phyloP scores from a whole-genome alignment of 2,888 invertebrate species.

The Xiphydria camelus region DNA sequence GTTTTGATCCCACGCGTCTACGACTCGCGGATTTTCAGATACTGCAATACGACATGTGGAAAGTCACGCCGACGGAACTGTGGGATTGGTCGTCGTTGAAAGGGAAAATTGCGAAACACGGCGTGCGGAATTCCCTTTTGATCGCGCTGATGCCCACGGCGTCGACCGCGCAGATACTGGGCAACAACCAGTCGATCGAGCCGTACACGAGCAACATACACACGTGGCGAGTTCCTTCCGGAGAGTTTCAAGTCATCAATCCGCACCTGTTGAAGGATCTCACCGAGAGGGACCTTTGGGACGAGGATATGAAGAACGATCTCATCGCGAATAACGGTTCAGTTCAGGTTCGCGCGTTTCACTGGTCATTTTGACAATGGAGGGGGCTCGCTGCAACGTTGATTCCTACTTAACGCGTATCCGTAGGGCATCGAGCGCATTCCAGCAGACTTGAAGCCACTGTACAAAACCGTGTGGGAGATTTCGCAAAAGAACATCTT shows the following conservation, averaged over 20 bases:
- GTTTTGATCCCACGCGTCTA: too few relatives aligned
- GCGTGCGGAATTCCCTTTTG: constrained; percentile 65
- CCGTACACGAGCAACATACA: constrained; percentile 69
- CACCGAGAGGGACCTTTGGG: constrained; percentile 63
- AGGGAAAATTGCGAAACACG: constrained; percentile 62
- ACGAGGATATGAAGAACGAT: constrained; percentile 63
- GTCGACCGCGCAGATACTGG: constrained; percentile 69
- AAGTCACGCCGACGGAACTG: constrained; percentile 63
- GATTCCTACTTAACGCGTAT: not conserved
- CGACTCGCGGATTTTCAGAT: constrained; percentile 65
- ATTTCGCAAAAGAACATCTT: constrained; percentile 63
- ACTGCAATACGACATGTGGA: constrained; percentile 95
- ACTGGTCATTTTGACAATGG: not conserved
- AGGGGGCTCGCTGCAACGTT: not conserved
- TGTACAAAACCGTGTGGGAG: constrained; percentile 66
- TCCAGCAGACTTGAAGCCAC: constrained; percentile 59
- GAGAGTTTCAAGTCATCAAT: constrained; percentile 66
- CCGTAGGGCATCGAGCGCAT: constrained; percentile 55
- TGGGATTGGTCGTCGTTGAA: constrained; percentile 63
- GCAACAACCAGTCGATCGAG: constrained; percentile 69
- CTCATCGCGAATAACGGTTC: constrained; percentile 64
- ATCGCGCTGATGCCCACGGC: constrained; percentile 70
- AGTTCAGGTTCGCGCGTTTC: constrained; percentile 49
- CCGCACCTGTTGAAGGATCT: constrained; percentile 66
- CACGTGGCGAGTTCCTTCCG: constrained; percentile 64